Evolutionary conservation across 2,113 vertebrate species (phyloP).

Genomic region (Dolichotis patagonum): DNA sequence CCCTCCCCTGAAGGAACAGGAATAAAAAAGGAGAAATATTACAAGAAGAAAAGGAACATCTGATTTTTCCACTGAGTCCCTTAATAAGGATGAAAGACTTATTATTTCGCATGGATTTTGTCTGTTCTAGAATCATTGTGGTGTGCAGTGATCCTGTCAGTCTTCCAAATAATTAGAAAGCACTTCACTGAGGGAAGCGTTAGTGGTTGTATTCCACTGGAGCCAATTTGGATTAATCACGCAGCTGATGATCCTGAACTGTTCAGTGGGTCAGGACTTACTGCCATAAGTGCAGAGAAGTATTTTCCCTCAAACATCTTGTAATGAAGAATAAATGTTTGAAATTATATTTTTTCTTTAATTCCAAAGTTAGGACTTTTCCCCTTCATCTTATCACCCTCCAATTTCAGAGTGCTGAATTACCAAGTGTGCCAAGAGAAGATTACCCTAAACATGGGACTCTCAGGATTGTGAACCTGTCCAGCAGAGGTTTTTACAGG

Average conservation of each 20-base stretch:
- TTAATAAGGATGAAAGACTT: conserved; percentile 2
- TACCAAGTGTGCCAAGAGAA: conserved; percentile 78
- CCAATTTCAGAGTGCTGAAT: conserved; percentile 74
- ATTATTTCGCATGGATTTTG: neutral
- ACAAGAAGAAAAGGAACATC: neutral
- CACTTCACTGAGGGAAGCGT: conserved; percentile 7
- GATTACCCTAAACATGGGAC: conserved; percentile 82
- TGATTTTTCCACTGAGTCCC: neutral
- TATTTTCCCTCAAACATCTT: conserved; percentile 21
- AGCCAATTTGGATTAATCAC: conserved; percentile 61
- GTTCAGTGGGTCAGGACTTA: neutral
- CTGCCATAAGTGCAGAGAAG: neutral
- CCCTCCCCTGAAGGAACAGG: neutral
- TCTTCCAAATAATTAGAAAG: conserved; percentile 67
- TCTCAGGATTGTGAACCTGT: conserved; percentile 72
- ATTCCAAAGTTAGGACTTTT: conserved; percentile 60
- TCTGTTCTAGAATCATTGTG: neutral
- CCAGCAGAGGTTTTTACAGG: conserved; percentile 68
- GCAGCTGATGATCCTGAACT: conserved; percentile 39
- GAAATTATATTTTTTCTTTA: neutral
- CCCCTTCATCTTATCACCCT: conserved; percentile 77
- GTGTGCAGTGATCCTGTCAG: conserved; percentile 18
- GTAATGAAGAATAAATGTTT: conserved; percentile 11
- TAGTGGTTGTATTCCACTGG: neutral
- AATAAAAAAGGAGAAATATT: neutral